Percentiles rank a stretch among this genome's conserved stretches.
Conservation (phyloP, 2,797 vertebrate genomes). For the Nyctalus aviator region DNA sequence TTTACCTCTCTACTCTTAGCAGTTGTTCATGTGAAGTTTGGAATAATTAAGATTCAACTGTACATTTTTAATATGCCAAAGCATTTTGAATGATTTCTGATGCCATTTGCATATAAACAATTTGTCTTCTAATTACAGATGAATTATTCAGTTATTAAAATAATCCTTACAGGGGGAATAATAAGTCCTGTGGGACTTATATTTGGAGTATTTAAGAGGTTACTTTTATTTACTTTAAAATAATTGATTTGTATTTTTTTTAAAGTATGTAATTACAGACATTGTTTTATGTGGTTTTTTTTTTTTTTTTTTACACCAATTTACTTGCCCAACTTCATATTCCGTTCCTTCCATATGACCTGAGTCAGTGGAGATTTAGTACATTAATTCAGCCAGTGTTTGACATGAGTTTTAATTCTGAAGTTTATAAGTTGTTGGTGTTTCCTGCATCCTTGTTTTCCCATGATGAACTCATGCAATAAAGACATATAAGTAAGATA, state of each 20-base stretch:
- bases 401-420: neutral
- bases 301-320: neutral
- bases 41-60: constrained; percentile 56
- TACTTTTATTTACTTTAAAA: constrained; percentile 61
- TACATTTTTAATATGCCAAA: constrained; percentile 63
- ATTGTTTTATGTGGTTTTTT: neutral
- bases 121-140: constrained; percentile 72
- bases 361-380: neutral
- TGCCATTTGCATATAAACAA: constrained; percentile 68
- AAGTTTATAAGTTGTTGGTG: neutral
- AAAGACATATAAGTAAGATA: neutral
- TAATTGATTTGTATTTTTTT: constrained; percentile 46
- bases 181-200: constrained; percentile 42
- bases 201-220: constrained; percentile 18
- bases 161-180: neutral
- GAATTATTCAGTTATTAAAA: constrained; percentile 70
- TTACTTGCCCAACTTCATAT: neutral
- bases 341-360: neutral
- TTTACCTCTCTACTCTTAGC: neutral
- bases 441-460: neutral
- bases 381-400: neutral
- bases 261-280: constrained; percentile 42
- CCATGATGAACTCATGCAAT: neutral
- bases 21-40: constrained; percentile 18
- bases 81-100: constrained; percentile 67